Conservation (phyloP, 1,140 invertebrate species). For the Solenopsis invicta region DNA sequence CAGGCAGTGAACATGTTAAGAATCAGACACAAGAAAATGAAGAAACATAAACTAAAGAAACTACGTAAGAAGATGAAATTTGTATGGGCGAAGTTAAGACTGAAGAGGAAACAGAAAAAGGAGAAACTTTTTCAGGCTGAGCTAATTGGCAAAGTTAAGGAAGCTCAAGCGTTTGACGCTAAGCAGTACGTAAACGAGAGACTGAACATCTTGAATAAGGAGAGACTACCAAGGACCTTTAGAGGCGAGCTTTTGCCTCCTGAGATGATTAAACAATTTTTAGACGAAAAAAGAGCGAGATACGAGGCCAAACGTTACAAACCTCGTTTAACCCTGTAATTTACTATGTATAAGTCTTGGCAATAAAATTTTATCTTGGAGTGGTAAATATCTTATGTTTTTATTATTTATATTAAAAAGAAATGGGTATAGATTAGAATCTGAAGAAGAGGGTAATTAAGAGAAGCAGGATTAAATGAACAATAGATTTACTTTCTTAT, state of each 20-base stretch:
- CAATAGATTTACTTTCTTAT: constrained; percentile 44
- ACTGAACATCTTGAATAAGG: constrained; percentile 89
- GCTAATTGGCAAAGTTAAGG: constrained; percentile 90
- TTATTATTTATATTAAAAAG: not conserved
- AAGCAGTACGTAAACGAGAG: constrained; percentile 90
- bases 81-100: constrained; percentile 90
- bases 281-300: constrained; percentile 77
- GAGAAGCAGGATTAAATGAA: constrained; percentile 19
- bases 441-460: not conserved
- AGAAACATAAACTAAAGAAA: constrained; percentile 94
- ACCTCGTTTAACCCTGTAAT: constrained; percentile 68
- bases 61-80: constrained; percentile 92
- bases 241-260: constrained; percentile 90
- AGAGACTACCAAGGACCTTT: constrained; percentile 89
- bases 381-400: constrained; percentile 10
- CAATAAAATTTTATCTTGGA: constrained; percentile 60
- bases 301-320: constrained; percentile 65
- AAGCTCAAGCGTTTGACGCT: constrained; percentile 92
- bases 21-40: constrained; percentile 94
- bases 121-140: constrained; percentile 93
- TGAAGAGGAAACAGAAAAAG: constrained; percentile 90
- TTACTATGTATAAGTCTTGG: constrained; percentile 5
- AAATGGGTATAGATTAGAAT: not conserved
- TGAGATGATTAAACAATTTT: constrained; percentile 88
- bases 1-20: constrained; percentile 92